These are phyloP conservation scores for Drosophila diplacantha DNA, from an alignment of 2,888 invertebrate genomes.

Conservation along the genomic window DNA sequence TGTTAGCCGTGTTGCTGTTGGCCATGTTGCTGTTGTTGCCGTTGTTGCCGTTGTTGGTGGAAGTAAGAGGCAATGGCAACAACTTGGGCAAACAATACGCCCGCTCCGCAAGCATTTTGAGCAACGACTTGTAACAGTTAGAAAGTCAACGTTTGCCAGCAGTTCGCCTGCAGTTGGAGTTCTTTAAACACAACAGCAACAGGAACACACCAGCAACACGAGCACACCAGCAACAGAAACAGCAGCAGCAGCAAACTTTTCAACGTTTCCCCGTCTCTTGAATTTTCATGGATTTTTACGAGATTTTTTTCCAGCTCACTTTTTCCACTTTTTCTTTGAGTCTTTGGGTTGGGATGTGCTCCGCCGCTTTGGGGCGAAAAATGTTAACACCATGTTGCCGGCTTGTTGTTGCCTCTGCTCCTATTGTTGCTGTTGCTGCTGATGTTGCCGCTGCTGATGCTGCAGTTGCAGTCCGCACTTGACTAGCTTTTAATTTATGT, in stretches of 20 bases:
- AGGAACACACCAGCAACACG: slow-evolving; percentile 22
- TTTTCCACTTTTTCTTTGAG: slow-evolving; percentile 44
- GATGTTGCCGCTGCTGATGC: slow-evolving; percentile 30
- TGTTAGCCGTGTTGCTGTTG: slow-evolving; percentile 35
- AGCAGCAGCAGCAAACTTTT: slow-evolving; percentile 46
- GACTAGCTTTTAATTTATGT: slow-evolving; percentile 69
- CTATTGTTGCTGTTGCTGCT: slow-evolving; percentile 34
- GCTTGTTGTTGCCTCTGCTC: slow-evolving; percentile 37
- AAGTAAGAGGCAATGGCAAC: slow-evolving; percentile 36
- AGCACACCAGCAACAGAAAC: slow-evolving; percentile 30
- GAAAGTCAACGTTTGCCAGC: slow-evolving; percentile 61
- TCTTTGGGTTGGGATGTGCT: slow-evolving; percentile 30
- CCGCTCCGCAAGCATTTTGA: slow-evolving; percentile 57
- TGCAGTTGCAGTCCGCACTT: slow-evolving; percentile 62
- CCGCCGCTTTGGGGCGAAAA: slow-evolving; percentile 53
- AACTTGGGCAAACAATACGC: slow-evolving; percentile 54
- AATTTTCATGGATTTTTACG: slow-evolving; percentile 68
- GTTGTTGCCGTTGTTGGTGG: slow-evolving; percentile 31
- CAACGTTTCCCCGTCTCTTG: slow-evolving; percentile 52
- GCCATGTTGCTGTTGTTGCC: slow-evolving; percentile 44
- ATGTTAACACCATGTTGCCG: slow-evolving; percentile 69
- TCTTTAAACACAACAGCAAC: slow-evolving; percentile 57
- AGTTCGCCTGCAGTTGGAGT: slow-evolving; percentile 43
- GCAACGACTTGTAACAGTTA: slow-evolving; percentile 62
- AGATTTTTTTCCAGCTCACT: slow-evolving; percentile 48